Percentiles rank a stretch among this genome's conserved stretches.
phyloP scores from a whole-genome alignment of 2,888 invertebrate genomes.

The Gortyna flavago region DNA sequence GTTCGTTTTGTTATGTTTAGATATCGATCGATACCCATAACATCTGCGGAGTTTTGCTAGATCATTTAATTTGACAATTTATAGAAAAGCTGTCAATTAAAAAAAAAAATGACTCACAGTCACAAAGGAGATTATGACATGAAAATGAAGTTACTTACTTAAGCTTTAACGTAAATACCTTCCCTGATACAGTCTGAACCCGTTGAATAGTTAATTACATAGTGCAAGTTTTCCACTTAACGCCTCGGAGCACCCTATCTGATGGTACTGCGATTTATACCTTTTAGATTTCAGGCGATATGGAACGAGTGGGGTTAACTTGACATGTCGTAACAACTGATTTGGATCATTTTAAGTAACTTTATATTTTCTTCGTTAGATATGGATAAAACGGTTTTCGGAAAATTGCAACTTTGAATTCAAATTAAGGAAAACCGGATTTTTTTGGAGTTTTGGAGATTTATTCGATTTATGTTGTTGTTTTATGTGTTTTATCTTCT shows the following conservation, averaged over 20 bases:
- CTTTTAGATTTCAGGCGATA: conserved; percentile 76
- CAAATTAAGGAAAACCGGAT: not conserved
- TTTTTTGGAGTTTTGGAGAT: no score
- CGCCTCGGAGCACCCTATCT: conserved; percentile 80
- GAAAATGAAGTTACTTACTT: conserved; percentile 58
- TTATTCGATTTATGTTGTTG: not conserved
- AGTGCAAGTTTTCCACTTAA: conserved; percentile 85
- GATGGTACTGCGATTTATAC: conserved; percentile 80
- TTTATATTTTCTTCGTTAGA: conserved; percentile 28
- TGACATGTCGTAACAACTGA: conserved; percentile 62
- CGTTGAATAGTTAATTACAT: conserved; percentile 87
- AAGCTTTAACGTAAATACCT: conserved; percentile 75
- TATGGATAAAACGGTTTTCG: not conserved
- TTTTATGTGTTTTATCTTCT: not conserved
- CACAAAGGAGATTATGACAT: conserved; percentile 16
- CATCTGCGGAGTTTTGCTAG: no score
- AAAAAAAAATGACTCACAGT: not conserved
- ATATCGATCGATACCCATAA: no score
- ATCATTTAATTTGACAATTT: no score
- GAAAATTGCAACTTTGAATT: not conserved
- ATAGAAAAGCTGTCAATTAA: no score
- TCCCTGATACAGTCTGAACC: conserved; percentile 66
- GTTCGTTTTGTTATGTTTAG: no score
- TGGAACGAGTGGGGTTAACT: conserved; percentile 54
- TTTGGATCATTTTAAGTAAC: conserved; percentile 58